Evolutionary conservation across 2,888 invertebrate species (phyloP).

Genomic region (Pseudanteris insignis): DNA sequence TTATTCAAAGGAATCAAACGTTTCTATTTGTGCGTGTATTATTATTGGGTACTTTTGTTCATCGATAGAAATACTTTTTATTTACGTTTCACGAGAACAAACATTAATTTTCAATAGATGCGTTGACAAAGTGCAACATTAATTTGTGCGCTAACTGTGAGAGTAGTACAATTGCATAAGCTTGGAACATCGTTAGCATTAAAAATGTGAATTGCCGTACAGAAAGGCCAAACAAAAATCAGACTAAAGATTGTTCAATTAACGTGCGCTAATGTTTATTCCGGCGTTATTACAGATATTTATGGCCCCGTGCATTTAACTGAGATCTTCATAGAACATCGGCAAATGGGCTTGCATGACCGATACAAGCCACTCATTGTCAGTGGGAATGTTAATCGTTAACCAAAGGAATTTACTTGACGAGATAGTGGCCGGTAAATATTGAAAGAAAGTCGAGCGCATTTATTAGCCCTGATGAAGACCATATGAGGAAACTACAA

Average conservation of each 20-base stretch:
- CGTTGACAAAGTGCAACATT: too few species aligned
- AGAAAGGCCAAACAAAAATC: too few species aligned
- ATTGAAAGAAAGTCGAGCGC: conserved; percentile 42
- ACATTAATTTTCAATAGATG: too few species aligned
- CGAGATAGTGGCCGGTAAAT: conserved; percentile 40
- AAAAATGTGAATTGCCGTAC: too few species aligned
- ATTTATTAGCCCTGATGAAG: conserved; percentile 45
- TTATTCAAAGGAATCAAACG: too few species aligned
- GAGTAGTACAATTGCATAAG: too few species aligned
- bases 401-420: conserved; percentile 43
- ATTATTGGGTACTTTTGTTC: too few species aligned
- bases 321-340: conserved; percentile 45
- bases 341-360: conserved; percentile 31
- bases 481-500: conserved; percentile 37
- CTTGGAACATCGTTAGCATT: too few species aligned
- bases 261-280: conserved; percentile 31
- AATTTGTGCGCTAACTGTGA: too few species aligned
- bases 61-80: too few species aligned
- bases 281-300: conserved; percentile 39
- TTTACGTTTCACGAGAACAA: too few species aligned
- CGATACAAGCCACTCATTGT: conserved; percentile 38
- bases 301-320: conserved; percentile 33
- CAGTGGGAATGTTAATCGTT: conserved; percentile 47
- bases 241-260: conserved; percentile 37
- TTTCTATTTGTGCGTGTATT: too few species aligned